Percentiles rank a stretch among this genome's conserved stretches.
These are phyloP conservation scores for Amblyopsis rosae DNA, from an alignment of 2,113 vertebrate genomes.

Conservation along the genomic window DNA sequence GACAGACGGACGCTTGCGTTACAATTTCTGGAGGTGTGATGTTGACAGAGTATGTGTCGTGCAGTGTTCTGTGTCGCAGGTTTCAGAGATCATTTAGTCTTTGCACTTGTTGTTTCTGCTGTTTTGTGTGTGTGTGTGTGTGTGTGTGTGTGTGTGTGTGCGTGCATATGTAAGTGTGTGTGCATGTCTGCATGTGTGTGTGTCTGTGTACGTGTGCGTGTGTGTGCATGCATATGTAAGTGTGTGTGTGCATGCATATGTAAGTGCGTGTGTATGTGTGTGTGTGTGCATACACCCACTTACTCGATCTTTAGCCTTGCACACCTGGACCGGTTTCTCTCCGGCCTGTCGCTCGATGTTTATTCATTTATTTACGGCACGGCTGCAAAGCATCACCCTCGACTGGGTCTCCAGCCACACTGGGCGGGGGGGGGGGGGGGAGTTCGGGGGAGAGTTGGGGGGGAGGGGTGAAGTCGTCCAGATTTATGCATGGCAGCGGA, in stretches of 20 bases:
- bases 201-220: conserved; percentile 13
- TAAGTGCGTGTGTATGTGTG: conserved; percentile 16
- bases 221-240: conserved; percentile 1
- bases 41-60: conserved; percentile 21
- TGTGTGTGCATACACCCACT: conserved; percentile 51
- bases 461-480: conserved; percentile 58
- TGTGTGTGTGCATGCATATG: conserved; percentile 8
- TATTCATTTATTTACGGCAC: conserved; percentile 81
- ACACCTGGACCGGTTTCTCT: conserved; percentile 73
- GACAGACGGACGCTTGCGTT: too few species aligned
- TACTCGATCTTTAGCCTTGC: conserved; percentile 70
- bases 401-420: conserved; percentile 69
- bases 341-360: conserved; percentile 72
- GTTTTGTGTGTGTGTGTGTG: conserved; percentile 8
- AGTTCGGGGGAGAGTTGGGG: conserved; percentile 40
- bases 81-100: conserved; percentile 66
- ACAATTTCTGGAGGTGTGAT: too few species aligned
- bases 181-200: neutral
- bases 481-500: conserved; percentile 81
- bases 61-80: conserved; percentile 42
- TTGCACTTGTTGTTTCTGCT: conserved; percentile 58
- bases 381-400: conserved; percentile 70
- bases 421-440: conserved; percentile 49
- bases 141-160: conserved; percentile 12
- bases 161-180: neutral